phyloP scores from a whole-genome alignment of 2,113 vertebrate species.

The Paramormyrops kingsleyae region DNA sequence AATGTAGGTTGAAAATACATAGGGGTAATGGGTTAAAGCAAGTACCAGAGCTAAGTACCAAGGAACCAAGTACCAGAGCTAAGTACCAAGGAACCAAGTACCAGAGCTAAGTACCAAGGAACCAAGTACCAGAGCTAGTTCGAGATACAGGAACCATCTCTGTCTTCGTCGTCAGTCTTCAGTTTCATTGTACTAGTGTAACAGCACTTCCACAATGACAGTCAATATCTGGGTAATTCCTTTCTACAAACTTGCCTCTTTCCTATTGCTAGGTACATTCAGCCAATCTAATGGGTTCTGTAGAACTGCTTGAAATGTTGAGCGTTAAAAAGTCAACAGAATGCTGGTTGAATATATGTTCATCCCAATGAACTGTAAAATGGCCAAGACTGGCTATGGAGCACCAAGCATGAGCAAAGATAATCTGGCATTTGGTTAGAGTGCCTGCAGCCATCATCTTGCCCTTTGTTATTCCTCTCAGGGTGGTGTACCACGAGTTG shows the following conservation, averaged over 20 bases:
- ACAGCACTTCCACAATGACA: background rate
- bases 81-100: background rate
- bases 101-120: background rate
- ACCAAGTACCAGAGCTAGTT: background rate
- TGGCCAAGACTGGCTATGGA: background rate
- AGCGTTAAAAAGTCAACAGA: background rate
- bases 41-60: too few species aligned
- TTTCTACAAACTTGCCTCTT: background rate
- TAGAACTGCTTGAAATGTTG: background rate
- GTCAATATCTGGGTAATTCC: background rate
- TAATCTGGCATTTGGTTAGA: background rate
- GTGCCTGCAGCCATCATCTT: background rate
- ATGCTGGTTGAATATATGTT: background rate
- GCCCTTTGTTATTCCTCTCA: conserved; percentile 32
- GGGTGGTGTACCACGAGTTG: conserved; percentile 96
- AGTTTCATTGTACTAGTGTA: background rate
- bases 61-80: background rate
- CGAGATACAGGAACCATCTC: background rate
- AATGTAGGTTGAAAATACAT: background rate
- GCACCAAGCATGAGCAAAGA: background rate
- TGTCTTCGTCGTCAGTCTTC: background rate
- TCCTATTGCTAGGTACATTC: background rate
- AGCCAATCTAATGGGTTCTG: background rate
- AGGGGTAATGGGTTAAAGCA: background rate
- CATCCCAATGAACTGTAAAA: background rate